Evolutionary conservation across 2,113 vertebrate genomes (phyloP).

Genomic region (Stomatorhinus ivindoensis): DNA sequence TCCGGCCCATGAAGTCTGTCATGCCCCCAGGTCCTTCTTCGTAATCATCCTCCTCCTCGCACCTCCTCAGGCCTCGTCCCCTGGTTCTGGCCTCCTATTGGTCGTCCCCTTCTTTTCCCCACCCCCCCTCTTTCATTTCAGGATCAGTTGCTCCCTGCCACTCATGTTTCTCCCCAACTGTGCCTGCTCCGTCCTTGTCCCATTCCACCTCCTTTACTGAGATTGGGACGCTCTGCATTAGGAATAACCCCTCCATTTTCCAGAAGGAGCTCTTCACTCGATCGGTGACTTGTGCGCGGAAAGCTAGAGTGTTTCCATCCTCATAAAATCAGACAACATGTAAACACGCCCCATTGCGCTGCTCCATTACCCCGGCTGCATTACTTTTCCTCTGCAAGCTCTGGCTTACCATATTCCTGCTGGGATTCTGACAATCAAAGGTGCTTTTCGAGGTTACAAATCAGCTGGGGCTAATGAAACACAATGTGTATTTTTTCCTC

Average conservation of each 20-base stretch:
- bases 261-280: background rate
- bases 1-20: constrained; percentile 11
- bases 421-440: background rate
- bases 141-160: constrained; percentile 16
- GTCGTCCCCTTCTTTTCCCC: background rate
- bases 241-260: background rate
- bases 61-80: background rate
- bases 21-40: constrained; percentile 13
- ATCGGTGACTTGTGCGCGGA: background rate
- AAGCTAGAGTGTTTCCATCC: background rate
- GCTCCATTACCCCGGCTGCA: background rate
- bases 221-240: background rate
- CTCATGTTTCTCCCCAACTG: background rate
- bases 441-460: background rate
- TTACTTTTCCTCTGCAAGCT: background rate
- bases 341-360: background rate
- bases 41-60: constrained; percentile 20
- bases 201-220: background rate
- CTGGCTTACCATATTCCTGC: background rate
- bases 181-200: background rate
- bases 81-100: background rate
- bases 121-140: background rate
- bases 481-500: background rate
- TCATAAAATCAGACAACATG: background rate
- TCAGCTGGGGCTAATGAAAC: background rate